Base-by-base conservation (phyloP, 1,140 invertebrate species). In the Lepidotrigona ventralis region DNA sequence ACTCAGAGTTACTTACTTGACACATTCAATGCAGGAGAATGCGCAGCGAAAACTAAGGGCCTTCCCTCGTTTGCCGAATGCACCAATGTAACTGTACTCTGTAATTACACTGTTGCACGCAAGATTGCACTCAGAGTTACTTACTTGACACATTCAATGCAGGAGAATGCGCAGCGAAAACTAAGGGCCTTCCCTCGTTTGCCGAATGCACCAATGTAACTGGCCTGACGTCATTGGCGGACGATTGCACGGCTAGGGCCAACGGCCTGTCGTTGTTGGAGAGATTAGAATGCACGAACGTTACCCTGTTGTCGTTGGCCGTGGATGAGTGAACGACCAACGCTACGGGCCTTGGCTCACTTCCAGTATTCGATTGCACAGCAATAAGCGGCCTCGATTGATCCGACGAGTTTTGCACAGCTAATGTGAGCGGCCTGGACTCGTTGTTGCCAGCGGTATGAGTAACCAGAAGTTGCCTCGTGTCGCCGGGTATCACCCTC, bases 221-320 rank as follows among this genome's bases (percentile, higher is more conserved):
- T 23, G 93, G 93, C 84, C 93, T 91, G 63, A 93, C 93, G 70
- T 94, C 93, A 82, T 80, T 93, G 3, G 92, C 90, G 39, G 93
- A 91, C 14, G 93, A 94, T 73, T 94, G 93, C 58, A 94, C 92
- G 19, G 93, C 93, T 19, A 94, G 80, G 56, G 93, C 93, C 66
- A 94, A 85, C 33, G 93, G 93, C 84, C 93, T 91, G 53, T 94
- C 93, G 82, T 91, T 93, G 86, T 92, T 94, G 26, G 93, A 93
- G 56, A 94, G 84, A 91, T 93, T 93, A 79, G 93, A 94, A 89
- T 94, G 93, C 33, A 94, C 92, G 71, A 94, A 92, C 54, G 94
- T 94, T n/a, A 94, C 93, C 39, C 94, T 88, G 80, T 94, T 94
- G 77, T 94, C 94, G 87, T 92, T 94, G 39, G 94, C 89, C 71